These are phyloP conservation scores for Ptyas mucosa DNA, from an alignment of 2,113 vertebrate species.

Conservation along the genomic window DNA sequence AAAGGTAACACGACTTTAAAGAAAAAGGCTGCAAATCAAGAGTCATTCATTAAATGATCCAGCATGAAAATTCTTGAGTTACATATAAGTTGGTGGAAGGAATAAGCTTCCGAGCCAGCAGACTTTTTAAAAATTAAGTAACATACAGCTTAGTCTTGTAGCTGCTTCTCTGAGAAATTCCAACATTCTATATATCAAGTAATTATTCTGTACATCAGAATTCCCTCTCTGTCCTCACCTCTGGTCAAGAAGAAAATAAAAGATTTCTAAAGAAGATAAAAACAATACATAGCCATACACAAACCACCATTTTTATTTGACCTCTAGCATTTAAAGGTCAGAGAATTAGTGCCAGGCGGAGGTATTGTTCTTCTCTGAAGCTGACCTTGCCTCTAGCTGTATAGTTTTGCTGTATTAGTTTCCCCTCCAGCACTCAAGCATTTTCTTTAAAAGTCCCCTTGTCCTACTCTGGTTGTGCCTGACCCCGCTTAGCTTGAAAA, in stretches of 20 bases:
- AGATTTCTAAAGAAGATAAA: background rate
- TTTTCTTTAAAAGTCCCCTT: conserved; percentile 13
- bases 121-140: background rate
- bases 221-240: background rate
- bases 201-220: background rate
- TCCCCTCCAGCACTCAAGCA: background rate
- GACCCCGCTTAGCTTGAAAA: conserved; percentile 20
- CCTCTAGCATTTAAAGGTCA: background rate
- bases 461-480: background rate
- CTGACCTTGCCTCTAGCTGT: background rate
- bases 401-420: background rate
- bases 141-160: background rate
- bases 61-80: background rate
- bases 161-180: no score
- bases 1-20: background rate
- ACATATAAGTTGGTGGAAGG: background rate
- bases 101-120: background rate
- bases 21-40: background rate
- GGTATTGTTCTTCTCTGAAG: conserved; percentile 16
- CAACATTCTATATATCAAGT: background rate
- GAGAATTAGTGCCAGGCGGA: background rate
- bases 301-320: background rate
- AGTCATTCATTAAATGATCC: background rate
- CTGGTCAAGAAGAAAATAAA: background rate
- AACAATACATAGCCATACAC: background rate